Percentiles rank a stretch among this genome's conserved stretches.
Evolutionary conservation across 2,888 invertebrate species (phyloP).

Genomic region (Coremacera marginata): DNA sequence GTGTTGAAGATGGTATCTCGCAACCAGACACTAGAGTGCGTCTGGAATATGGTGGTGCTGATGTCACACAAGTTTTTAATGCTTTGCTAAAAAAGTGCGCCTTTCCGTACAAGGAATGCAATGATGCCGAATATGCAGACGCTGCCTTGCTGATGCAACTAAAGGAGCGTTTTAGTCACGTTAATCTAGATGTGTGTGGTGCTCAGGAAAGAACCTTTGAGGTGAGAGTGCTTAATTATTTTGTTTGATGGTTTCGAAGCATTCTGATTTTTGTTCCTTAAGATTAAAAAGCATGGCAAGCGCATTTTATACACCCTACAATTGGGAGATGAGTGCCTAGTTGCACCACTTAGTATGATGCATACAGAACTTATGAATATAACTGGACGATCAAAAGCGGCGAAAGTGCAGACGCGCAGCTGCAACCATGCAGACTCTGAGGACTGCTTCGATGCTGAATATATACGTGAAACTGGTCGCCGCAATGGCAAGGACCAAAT

Average conservation of each 20-base stretch:
- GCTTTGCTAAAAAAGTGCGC: conserved; percentile 91
- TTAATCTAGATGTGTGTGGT: conserved; percentile 90
- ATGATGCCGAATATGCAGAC: conserved; percentile 79
- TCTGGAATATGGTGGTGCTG: conserved; percentile 91
- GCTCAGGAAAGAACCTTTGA: conserved; percentile 86
- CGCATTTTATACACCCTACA: conserved; percentile 81
- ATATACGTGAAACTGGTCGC: conserved; percentile 85
- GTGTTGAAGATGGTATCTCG: conserved; percentile 96
- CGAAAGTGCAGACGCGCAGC: conserved; percentile 78
- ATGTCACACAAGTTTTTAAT: conserved; percentile 89
- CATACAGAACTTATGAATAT: conserved; percentile 88
- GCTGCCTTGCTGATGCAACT: conserved; percentile 84
- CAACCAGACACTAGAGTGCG: conserved; percentile 86
- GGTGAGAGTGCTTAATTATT: conserved; percentile 69
- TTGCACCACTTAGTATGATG: conserved; percentile 90
- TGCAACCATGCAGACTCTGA: conserved; percentile 84
- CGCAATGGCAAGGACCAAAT: conserved; percentile 68
- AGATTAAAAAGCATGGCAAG: conserved; percentile 74
- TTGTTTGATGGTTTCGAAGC: too few relatives aligned
- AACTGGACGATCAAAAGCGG: conserved; percentile 79
- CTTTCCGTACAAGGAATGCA: conserved; percentile 89
- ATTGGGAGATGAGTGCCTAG: conserved; percentile 90
- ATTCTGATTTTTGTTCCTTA: not conserved
- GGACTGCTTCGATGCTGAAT: conserved; percentile 94
- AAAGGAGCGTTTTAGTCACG: conserved; percentile 91